These are phyloP conservation scores for Metaphire vulgaris DNA, from an alignment of 1,140 invertebrate genomes.

Conservation along the genomic window DNA sequence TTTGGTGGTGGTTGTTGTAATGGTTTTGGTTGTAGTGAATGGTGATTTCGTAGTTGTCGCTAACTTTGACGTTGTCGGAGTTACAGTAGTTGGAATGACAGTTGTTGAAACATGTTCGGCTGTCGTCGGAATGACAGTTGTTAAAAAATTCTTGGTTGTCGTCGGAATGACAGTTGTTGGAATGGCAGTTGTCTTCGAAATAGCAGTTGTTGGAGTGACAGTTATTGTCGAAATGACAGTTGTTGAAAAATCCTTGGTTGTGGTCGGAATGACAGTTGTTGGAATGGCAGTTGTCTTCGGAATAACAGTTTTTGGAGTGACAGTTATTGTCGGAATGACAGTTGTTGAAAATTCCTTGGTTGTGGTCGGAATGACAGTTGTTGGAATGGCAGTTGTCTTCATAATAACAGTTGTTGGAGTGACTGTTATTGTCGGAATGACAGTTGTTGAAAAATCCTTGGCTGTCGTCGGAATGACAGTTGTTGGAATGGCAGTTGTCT, in stretches of 20 bases:
- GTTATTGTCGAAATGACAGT: neutral
- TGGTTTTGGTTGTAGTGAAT: neutral
- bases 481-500: too few species aligned
- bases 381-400: too few species aligned
- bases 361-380: neutral
- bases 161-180: too few species aligned
- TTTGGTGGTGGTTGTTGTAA: too few species aligned
- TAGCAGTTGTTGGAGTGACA: neutral
- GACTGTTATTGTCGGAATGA: neutral
- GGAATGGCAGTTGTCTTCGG: neutral
- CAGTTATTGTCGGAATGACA: neutral
- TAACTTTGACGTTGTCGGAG: too few species aligned
- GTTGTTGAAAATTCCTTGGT: neutral
- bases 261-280: too few species aligned
- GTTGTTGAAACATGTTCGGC: neutral
- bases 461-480: too few species aligned
- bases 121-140: neutral
- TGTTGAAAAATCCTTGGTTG: neutral
- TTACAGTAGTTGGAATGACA: neutral
- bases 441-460: too few species aligned
- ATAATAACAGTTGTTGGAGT: neutral
- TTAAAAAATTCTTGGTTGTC: neutral
- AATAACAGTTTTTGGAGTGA: too few species aligned
- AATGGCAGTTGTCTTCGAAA: too few species aligned
- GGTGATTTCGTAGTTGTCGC: neutral